Evolutionary conservation across 2,888 invertebrate genomes (phyloP).

Genomic region (Philereme transversata): DNA sequence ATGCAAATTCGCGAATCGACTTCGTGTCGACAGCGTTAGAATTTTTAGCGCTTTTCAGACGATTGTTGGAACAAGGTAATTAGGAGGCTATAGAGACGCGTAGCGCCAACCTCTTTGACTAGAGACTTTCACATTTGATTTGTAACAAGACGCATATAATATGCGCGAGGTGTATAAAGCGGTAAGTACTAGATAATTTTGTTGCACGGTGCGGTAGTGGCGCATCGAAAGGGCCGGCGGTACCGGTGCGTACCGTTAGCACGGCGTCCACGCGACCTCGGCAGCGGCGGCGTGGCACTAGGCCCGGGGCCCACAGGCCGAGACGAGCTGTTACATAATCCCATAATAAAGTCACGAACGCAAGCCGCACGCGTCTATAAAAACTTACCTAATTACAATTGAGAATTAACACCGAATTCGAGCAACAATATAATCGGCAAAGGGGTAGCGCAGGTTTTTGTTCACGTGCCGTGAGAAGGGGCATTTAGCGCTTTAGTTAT

Average conservation of each 20-base stretch:
- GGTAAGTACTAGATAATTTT: conserved; percentile 16
- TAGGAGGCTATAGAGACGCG: conserved; percentile 59
- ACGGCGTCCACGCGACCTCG: conserved; percentile 41
- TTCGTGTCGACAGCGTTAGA: conserved; percentile 69
- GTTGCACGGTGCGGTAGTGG: conserved; percentile 22
- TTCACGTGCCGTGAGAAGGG: conserved; percentile 60
- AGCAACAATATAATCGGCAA: conserved; percentile 52
- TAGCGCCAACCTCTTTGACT: conserved; percentile 29
- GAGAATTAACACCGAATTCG: conserved; percentile 56
- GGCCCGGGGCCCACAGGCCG: conserved; percentile 30
- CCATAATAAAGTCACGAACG: conserved; percentile 46
- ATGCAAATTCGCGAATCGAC: conserved; percentile 80
- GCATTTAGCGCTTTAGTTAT: conserved; percentile 66
- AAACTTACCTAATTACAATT: conserved; percentile 55
- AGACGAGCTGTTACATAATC: conserved; percentile 44
- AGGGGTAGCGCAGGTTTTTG: conserved; percentile 47
- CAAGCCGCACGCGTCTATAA: conserved; percentile 50
- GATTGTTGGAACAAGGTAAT: conserved; percentile 75
- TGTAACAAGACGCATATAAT: conserved; percentile 20
- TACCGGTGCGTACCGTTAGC: conserved; percentile 68
- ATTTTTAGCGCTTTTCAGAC: conserved; percentile 67
- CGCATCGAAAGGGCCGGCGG: conserved; percentile 45
- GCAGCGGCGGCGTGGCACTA: conserved; percentile 6
- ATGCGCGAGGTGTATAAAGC: conserved; percentile 25
- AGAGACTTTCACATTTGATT: conserved; percentile 27